A percentile compares a stretch with the other conserved stretches of the same genome.
Conservation (phyloP, 2,113 vertebrate species). For the Dasyprocta punctata region DNA sequence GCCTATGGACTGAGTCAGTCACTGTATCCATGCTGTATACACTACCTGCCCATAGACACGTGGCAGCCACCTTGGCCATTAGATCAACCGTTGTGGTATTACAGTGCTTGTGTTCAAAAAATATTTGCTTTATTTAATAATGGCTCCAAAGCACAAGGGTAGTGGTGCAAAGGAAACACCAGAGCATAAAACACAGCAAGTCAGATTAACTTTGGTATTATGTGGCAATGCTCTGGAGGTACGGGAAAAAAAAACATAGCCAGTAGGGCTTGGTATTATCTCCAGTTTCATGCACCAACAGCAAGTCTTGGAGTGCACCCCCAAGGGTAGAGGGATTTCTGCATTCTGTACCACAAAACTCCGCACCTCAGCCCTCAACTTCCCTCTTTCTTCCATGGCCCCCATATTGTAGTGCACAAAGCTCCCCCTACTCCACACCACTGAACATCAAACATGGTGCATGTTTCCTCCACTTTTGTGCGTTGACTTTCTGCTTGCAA, state of each 20-base stretch:
- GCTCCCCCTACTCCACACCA: rapidly evolving
- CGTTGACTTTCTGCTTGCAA: not conserved
- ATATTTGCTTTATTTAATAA: not conserved
- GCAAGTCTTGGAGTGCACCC: not conserved
- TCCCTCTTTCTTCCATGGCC: rapidly evolving
- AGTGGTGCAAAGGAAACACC: not conserved
- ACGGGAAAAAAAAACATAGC: not conserved
- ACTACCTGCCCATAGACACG: not conserved
- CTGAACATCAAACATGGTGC: not conserved
- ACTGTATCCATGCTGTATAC: not conserved
- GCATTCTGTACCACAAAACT: not conserved
- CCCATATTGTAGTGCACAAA: not conserved
- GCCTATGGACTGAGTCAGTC: not conserved
- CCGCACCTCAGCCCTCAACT: not conserved
- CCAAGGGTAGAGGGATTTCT: not conserved
- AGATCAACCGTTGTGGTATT: not conserved
- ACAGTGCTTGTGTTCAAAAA: not conserved
- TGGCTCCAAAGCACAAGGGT: not conserved
- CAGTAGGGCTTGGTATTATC: too few species aligned
- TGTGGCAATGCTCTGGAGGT: not conserved
- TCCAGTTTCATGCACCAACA: not conserved
- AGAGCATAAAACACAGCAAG: too few species aligned
- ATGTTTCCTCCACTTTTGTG: not conserved
- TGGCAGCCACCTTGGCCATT: not conserved
- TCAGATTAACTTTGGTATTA: not conserved